Evolutionary conservation across 2,888 invertebrate genomes (phyloP).

Genomic region (Gandaritis pyraliata): DNA sequence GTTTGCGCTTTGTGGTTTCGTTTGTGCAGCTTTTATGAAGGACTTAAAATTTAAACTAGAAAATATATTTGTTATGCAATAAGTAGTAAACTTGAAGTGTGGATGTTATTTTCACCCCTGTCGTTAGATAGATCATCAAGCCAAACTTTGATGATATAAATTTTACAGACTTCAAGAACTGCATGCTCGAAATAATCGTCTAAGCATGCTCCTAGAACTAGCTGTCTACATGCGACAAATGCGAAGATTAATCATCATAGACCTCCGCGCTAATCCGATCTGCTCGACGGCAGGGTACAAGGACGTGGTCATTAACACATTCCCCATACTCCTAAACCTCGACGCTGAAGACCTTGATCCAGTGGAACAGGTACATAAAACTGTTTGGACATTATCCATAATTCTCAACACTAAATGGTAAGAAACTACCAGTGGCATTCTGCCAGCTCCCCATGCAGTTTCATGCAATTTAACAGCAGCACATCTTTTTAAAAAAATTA

Average conservation of each 20-base stretch:
- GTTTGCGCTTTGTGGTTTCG: constrained; percentile 21
- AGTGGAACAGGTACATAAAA: constrained; percentile 57
- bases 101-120: too few relatives aligned
- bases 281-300: constrained; percentile 65
- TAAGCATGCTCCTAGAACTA: constrained; percentile 65
- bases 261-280: constrained; percentile 72
- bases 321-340: constrained; percentile 62
- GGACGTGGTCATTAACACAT: constrained; percentile 68
- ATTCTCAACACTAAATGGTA: constrained; percentile 19
- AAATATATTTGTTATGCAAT: constrained; percentile 9
- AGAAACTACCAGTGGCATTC: constrained; percentile 19
- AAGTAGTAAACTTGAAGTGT: not conserved
- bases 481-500: constrained; percentile 16
- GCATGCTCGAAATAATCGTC: constrained; percentile 67
- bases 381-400: constrained; percentile 16
- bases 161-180: constrained; percentile 64
- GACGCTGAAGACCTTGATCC: constrained; percentile 67
- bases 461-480: constrained; percentile 17
- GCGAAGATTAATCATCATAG: constrained; percentile 62
- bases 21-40: constrained; percentile 23
- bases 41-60: constrained; percentile 6
- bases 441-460: constrained; percentile 21
- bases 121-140: too few relatives aligned
- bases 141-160: not conserved
- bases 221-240: constrained; percentile 73